Percentiles rank a stretch among this genome's conserved stretches.
Conservation (phyloP, 64 coral and sea anemone species). For the Exaiptasia diaphana region DNA sequence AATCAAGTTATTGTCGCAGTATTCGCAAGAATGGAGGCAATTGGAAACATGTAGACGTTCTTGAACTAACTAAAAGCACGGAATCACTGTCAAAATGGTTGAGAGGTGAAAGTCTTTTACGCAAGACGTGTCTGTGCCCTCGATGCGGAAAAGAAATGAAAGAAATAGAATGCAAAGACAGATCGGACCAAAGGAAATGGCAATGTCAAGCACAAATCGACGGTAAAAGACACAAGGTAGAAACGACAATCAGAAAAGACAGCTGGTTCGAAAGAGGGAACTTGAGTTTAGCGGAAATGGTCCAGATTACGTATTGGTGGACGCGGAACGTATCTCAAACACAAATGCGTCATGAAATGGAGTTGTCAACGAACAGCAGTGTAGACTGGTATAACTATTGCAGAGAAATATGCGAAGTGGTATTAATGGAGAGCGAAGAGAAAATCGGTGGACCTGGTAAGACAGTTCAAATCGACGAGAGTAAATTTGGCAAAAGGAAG, state of each 20-base stretch:
- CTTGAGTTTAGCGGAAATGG: background rate
- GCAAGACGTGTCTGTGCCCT: background rate
- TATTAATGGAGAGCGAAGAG: conserved; percentile 11
- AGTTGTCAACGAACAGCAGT: background rate
- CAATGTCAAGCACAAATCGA: background rate
- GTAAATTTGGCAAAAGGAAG: conserved; percentile 28
- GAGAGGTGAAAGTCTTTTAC: background rate
- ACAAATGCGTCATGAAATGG: background rate
- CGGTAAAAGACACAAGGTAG: background rate
- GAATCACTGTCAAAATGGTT: background rate
- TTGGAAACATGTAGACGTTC: background rate
- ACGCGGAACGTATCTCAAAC: background rate
- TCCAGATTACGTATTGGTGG: background rate
- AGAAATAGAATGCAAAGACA: background rate
- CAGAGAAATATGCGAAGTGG: conserved; percentile 39
- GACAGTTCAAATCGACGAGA: conserved; percentile 34
- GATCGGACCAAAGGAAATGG: background rate
- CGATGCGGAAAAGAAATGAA: background rate
- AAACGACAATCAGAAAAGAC: background rate
- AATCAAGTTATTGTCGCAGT: background rate
- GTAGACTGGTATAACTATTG: conserved; percentile 4
- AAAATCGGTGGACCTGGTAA: conserved; percentile 32
- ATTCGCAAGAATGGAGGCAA: background rate
- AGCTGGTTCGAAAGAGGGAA: background rate
- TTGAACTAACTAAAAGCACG: background rate